Evolutionary conservation across 2,797 vertebrate genomes (phyloP).

Genomic region (Dromococcyx pavoninus): DNA sequence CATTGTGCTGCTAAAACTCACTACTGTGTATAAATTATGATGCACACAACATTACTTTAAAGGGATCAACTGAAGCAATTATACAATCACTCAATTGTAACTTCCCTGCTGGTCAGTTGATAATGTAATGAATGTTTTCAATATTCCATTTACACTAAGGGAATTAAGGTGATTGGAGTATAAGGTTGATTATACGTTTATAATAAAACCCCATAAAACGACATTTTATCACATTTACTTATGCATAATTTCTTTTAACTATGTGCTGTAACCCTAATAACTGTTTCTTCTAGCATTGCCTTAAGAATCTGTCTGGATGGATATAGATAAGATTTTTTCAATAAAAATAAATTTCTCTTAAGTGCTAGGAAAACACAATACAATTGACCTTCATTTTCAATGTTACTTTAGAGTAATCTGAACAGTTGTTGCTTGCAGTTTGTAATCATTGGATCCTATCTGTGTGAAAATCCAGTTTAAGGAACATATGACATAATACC

Average conservation of each 20-base stretch:
- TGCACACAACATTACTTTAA: background rate
- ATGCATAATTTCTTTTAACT: background rate
- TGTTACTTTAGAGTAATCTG: background rate
- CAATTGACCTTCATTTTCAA: background rate
- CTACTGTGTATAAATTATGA: background rate
- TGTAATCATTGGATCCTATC: background rate
- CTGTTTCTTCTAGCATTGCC: background rate
- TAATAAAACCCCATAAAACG: background rate
- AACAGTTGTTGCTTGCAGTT: background rate
- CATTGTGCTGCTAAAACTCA: background rate
- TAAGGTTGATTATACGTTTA: background rate
- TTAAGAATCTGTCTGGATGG: background rate
- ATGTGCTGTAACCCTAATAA: background rate
- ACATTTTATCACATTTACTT: background rate
- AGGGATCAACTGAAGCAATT: conserved; percentile 14
- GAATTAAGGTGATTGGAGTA: background rate
- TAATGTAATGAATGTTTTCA: conserved; percentile 7
- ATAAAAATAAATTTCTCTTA: background rate
- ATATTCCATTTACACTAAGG: background rate
- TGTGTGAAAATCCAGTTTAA: background rate
- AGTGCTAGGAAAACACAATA: background rate
- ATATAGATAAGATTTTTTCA: background rate
- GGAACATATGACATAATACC: background rate
- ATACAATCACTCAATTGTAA: background rate
- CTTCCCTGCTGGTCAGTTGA: conserved; percentile 9